A percentile compares a stretch with the other conserved stretches of the same genome.
Evolutionary conservation across 2,797 vertebrate genomes (phyloP).

Genomic region (Phoeniculus purpureus): DNA sequence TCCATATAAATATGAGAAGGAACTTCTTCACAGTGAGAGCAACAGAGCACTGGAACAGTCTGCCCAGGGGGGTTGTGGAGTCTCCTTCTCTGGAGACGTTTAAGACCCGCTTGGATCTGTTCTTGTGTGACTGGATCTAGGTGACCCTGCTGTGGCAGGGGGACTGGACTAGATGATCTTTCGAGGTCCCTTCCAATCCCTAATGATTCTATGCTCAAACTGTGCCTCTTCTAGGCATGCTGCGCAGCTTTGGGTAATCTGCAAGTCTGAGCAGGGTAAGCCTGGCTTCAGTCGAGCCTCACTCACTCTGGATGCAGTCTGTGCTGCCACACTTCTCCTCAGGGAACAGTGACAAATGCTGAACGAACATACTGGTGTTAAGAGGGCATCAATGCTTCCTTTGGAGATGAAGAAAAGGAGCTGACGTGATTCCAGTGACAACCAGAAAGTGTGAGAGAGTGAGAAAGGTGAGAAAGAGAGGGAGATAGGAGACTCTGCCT

Average conservation of each 20-base stretch:
- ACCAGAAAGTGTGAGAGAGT: constrained; percentile 37
- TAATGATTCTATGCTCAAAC: not conserved
- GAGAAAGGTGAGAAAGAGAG: constrained; percentile 35
- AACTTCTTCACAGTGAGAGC: no score
- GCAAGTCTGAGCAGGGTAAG: constrained; percentile 21
- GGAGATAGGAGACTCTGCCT: not conserved
- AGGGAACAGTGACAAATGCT: not conserved
- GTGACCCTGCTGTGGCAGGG: no score
- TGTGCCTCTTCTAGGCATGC: not conserved
- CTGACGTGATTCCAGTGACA: constrained; percentile 33
- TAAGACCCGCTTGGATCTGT: no score
- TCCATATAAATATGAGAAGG: no score
- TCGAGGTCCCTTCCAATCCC: no score
- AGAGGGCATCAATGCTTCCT: constrained; percentile 36
- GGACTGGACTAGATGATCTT: no score
- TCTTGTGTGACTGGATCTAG: no score
- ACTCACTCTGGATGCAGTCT: not conserved
- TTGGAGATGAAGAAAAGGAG: constrained; percentile 33
- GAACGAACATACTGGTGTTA: not conserved
- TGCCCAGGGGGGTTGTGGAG: no score
- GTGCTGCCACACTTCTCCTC: constrained; percentile 4
- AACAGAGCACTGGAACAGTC: no score
- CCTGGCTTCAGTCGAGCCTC: not conserved
- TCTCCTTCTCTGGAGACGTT: no score
- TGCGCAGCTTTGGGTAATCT: not conserved